Evolutionary conservation across 92 coral and sea anemone genomes (phyloP).

Genomic region (Isaurus tuberculatus): DNA sequence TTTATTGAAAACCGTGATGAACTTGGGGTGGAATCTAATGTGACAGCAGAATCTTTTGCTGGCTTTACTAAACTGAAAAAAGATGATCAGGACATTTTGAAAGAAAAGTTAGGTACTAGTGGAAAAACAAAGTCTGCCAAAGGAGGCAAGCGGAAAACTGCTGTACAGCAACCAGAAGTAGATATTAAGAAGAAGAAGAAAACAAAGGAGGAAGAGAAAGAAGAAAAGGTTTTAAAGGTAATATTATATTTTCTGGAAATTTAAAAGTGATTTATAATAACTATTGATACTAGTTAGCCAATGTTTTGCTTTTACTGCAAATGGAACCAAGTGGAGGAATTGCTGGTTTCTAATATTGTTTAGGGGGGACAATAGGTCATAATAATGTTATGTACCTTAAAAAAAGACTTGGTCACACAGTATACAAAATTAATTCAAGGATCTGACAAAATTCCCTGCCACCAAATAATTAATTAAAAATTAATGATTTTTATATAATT

Average conservation of each 20-base stretch:
- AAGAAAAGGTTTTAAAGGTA: slow-evolving; percentile 86
- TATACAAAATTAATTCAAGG: too few species aligned
- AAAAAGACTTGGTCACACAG: too few species aligned
- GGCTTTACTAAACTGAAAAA: slow-evolving; percentile 82
- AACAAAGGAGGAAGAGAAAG: slow-evolving; percentile 77
- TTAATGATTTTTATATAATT: too few species aligned
- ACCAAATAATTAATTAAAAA: too few species aligned
- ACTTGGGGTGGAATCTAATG: slow-evolving; percentile 66
- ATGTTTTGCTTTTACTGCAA: not conserved
- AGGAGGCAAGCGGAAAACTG: slow-evolving; percentile 74
- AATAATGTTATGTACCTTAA: too few species aligned
- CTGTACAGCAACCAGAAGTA: slow-evolving; percentile 61
- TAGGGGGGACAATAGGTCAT: too few species aligned
- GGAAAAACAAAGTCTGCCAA: slow-evolving; percentile 59
- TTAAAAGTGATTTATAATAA: not conserved
- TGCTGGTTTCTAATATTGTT: too few species aligned
- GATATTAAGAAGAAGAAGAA: slow-evolving; percentile 64
- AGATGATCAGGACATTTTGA: slow-evolving; percentile 79
- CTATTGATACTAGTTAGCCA: not conserved
- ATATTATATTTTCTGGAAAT: not conserved
- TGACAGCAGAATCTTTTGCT: slow-evolving; percentile 87
- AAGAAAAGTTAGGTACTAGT: slow-evolving; percentile 80
- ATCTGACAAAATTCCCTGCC: too few species aligned
- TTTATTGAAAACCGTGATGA: slow-evolving; percentile 71
- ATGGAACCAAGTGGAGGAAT: too few species aligned